These are phyloP conservation scores for Rapana venosa DNA, from an alignment of 2,888 invertebrate species.

Conservation along the genomic window DNA sequence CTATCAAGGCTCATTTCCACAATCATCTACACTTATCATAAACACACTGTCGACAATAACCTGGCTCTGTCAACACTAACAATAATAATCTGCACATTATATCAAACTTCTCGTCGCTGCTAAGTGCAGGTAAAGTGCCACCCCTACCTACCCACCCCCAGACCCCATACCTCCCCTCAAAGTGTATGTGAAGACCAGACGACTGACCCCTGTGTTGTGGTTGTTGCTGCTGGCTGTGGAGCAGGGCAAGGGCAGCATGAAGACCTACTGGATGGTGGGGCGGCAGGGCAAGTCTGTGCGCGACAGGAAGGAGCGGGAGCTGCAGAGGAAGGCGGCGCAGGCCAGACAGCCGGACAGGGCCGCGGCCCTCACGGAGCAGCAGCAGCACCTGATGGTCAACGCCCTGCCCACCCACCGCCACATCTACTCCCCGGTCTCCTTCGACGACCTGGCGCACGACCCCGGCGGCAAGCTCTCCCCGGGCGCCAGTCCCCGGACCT, in stretches of 20 bases:
- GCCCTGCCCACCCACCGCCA: background rate
- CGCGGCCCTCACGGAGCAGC: background rate
- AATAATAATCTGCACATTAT: too few species aligned
- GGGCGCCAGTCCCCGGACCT: background rate
- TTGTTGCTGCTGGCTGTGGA: too few species aligned
- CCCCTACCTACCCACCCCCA: too few species aligned
- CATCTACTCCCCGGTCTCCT: slow-evolving; percentile 67
- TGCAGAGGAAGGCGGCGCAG: slow-evolving; percentile 29
- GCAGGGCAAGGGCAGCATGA: slow-evolving; percentile 72
- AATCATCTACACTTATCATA: too few species aligned
- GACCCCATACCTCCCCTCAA: too few species aligned
- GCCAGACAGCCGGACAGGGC: background rate
- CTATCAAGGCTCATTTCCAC: too few species aligned
- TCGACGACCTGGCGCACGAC: slow-evolving; percentile 57
- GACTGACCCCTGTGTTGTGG: too few species aligned
- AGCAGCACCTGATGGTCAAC: background rate
- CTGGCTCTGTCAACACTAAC: too few species aligned
- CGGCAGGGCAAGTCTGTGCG: slow-evolving; percentile 48
- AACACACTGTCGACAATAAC: too few species aligned
- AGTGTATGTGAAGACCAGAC: too few species aligned
- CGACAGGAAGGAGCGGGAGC: slow-evolving; percentile 58
- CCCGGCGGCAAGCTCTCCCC: background rate
- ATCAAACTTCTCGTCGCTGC: too few species aligned
- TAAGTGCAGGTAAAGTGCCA: too few species aligned
- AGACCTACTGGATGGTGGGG: slow-evolving; percentile 70